phyloP scores from a whole-genome alignment of 2,888 invertebrate genomes.

The Onchidella celtica region DNA sequence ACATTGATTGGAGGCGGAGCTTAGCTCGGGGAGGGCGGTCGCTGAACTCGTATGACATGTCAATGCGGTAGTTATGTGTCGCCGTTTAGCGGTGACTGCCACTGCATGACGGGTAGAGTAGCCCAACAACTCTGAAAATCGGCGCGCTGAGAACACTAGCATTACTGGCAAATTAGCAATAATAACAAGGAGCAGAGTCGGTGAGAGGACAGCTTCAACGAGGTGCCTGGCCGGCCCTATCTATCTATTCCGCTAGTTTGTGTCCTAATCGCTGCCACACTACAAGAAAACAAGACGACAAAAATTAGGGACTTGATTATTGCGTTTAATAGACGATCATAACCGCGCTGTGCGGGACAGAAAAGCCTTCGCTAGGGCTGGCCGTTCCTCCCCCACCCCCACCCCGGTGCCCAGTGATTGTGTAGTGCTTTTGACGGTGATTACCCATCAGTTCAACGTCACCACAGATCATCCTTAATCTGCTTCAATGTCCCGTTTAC shows the following conservation, averaged over 20 bases:
- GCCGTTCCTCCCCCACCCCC: neutral
- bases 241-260: constrained; percentile 28
- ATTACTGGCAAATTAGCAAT: constrained; percentile 44
- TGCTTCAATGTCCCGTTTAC: constrained; percentile 6
- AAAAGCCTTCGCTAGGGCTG: neutral
- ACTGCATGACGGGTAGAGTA: neutral
- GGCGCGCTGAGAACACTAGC: constrained; percentile 12
- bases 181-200: constrained; percentile 20
- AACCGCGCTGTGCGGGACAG: constrained; percentile 21
- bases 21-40: neutral
- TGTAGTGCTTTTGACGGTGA: no score
- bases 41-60: neutral
- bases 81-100: constrained; percentile 1
- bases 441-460: neutral
- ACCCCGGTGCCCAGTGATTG: no score
- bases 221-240: constrained; percentile 31
- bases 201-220: constrained; percentile 12
- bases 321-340: constrained; percentile 37
- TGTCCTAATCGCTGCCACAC: neutral
- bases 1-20: constrained; percentile 26
- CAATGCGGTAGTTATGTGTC: neutral
- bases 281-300: constrained; percentile 30
- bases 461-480: constrained; percentile 13
- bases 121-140: constrained; percentile 6
- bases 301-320: constrained; percentile 37